Base-by-base conservation (phyloP, 2,113 vertebrate species). In the Malurus melanocephalus region DNA sequence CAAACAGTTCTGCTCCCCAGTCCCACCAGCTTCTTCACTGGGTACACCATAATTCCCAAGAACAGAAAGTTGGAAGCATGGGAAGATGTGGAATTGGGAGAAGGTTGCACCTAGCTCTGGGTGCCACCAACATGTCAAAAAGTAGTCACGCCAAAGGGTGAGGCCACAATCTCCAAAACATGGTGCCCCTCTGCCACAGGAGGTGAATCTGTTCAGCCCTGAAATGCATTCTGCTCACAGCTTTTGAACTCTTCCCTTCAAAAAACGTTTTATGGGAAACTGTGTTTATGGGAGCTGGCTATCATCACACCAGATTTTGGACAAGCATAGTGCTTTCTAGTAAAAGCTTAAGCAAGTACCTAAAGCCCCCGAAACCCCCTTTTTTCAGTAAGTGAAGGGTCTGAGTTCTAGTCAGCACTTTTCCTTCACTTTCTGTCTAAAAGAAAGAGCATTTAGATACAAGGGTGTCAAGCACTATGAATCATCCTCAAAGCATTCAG, bases 401-500 rank as follows among this genome's bases (percentile, higher is more conserved):
- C 23, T 16, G 78, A 90, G 48, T 67, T 75, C 81, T 24, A 53
- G 64, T 24, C 73, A 56, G 57, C 20, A 49, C 17, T 42, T 74
- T 62, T 59, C 77, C 43, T 87, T 82, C 59, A 40, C 51, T 59
- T 64, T 32, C 40, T 19, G 60, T 40, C 43, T 33, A 62, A 80
- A 87, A 87, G 51, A 86, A 56, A 33, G 59, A 69, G 10, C 64
- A 62, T 48, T 95, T 86, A 67, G 64, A 87, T 55, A 28, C 13
- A 51, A 75, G 74, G 40, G 83, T 78, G 90, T 82, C 80, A 82
- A 95, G 94, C 53, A 22, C 49, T 56, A 78, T 57, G 94, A 96
- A 94, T 96, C 94, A 94, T 87, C 94, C 95, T 96, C 94, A 89
- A 97, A 97, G 96, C 72, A 94, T 96, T 96, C 91, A 78, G 93